Evolutionary conservation across 2,888 invertebrate genomes (phyloP).

Genomic region (Venusia cambrica): DNA sequence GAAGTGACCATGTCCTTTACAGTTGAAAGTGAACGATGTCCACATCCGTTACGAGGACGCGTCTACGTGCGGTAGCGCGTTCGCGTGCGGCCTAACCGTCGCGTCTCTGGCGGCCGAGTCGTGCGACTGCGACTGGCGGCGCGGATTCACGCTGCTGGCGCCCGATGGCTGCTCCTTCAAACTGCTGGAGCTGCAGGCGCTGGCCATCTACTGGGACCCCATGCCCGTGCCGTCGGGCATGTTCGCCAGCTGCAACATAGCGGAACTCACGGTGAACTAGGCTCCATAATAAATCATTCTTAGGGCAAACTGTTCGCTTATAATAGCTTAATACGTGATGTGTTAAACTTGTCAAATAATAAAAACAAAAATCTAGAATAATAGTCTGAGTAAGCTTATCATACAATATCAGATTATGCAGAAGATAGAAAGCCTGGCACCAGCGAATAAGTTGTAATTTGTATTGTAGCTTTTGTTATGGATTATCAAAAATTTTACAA

Average conservation of each 20-base stretch:
- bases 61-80: constrained; percentile 84
- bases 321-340: no score
- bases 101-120: constrained; percentile 95
- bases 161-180: constrained; percentile 88
- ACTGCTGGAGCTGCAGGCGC: constrained; percentile 92
- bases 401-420: no score
- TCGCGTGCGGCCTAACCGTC: constrained; percentile 94
- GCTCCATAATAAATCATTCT: no score
- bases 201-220: constrained; percentile 95
- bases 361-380: no score
- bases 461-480: no score
- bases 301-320: no score
- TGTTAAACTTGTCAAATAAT: no score
- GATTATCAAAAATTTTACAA: no score
- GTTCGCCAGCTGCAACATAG: constrained; percentile 84
- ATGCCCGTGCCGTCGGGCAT: constrained; percentile 79
- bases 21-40: constrained; percentile 95
- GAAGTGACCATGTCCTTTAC: no score
- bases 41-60: constrained; percentile 97
- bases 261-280: constrained; percentile 85
- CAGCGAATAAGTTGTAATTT: no score
- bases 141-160: constrained; percentile 84
- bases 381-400: no score
- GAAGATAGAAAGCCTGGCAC: no score
- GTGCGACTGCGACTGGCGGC: constrained; percentile 93